Percentiles rank a stretch among this genome's conserved stretches.
These are phyloP conservation scores for Alloplasta piceator DNA, from an alignment of 2,888 invertebrate genomes.

Conservation along the genomic window DNA sequence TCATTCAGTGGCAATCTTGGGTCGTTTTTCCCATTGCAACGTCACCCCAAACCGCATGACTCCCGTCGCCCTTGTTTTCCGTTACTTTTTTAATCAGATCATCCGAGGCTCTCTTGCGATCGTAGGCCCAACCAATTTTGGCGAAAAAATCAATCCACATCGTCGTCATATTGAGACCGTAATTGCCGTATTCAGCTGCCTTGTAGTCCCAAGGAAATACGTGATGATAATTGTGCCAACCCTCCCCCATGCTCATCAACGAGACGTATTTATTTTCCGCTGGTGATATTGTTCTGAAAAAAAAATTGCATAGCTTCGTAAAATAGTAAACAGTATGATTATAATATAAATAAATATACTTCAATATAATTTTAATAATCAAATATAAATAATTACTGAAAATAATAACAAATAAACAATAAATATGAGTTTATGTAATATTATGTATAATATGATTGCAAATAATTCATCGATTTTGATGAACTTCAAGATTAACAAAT, in stretches of 20 bases:
- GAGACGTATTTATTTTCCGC: constrained; percentile 69
- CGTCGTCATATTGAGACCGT: constrained; percentile 87
- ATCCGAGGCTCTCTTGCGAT: constrained; percentile 87
- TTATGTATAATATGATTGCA: too few species aligned
- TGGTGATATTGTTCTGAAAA: constrained; percentile 61
- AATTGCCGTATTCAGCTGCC: constrained; percentile 81
- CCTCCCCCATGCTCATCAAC: constrained; percentile 81
- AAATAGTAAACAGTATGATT: too few species aligned
- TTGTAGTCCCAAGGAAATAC: constrained; percentile 83
- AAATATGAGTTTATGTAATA: too few species aligned
- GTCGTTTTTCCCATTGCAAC: background rate
- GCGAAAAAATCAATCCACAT: constrained; percentile 88
- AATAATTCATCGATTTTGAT: too few species aligned
- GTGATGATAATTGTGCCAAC: constrained; percentile 86
- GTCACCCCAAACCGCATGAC: constrained; percentile 64
- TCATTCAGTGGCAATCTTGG: constrained; percentile 14
- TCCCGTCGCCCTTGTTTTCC: constrained; percentile 85
- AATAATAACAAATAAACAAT: too few species aligned
- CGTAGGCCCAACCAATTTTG: constrained; percentile 90
- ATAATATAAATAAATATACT: too few species aligned
- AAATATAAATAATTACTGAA: too few species aligned
- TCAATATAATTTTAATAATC: too few species aligned
- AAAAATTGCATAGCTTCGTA: background rate
- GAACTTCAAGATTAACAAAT: too few species aligned
- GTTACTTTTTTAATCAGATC: constrained; percentile 84